phyloP scores from a whole-genome alignment of 2,888 invertebrate genomes.

The Oegoconia quadripuncta region DNA sequence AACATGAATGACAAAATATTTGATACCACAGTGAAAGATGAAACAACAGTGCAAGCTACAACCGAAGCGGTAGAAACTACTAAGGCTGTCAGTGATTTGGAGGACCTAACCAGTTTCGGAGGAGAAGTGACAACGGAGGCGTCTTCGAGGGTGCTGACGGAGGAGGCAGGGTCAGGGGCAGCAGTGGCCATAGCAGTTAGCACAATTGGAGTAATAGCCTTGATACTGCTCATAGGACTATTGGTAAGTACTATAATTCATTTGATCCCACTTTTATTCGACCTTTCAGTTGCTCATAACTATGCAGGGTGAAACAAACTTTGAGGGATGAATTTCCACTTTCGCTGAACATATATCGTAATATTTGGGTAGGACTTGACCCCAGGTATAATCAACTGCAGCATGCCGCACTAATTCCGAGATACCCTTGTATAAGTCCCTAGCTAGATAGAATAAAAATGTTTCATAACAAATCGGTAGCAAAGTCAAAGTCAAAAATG shows the following conservation, averaged over 20 bases:
- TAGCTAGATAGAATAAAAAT: too few relatives aligned
- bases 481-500: too few relatives aligned
- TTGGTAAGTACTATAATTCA: conserved; percentile 84
- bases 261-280: background rate
- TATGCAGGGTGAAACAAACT: too few relatives aligned
- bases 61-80: conserved; percentile 36
- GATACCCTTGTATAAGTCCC: too few relatives aligned
- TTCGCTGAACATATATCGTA: too few relatives aligned
- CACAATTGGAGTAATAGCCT: conserved; percentile 87
- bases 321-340: too few relatives aligned
- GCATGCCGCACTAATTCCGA: too few relatives aligned
- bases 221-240: conserved; percentile 86
- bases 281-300: background rate
- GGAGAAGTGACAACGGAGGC: conserved; percentile 58
- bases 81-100: conserved; percentile 41
- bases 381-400: too few relatives aligned
- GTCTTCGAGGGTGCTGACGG: conserved; percentile 43
- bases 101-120: conserved; percentile 47
- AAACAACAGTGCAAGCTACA: conserved; percentile 28
- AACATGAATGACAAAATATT: conserved; percentile 32
- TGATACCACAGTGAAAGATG: conserved; percentile 36
- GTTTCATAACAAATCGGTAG: too few relatives aligned
- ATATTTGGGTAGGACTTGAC: too few relatives aligned
- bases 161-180: conserved; percentile 81
- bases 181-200: conserved; percentile 91